Base-by-base conservation (phyloP, 2,888 invertebrate genomes). In the Operophtera brumata region DNA sequence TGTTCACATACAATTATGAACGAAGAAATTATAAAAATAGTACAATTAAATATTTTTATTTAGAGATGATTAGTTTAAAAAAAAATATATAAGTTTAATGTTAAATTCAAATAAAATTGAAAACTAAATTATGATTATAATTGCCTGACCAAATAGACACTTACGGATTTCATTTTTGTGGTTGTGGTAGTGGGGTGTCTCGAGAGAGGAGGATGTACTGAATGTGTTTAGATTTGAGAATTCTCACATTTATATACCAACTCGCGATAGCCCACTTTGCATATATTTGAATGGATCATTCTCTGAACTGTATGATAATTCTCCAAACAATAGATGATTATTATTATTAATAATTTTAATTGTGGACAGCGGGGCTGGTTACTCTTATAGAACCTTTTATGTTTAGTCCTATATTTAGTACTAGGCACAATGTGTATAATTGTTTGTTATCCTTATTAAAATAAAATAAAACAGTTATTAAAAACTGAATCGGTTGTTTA, bases 101-200 rank as follows among this genome's bases (percentile, higher is more conserved):
- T 6, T 9, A 30, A 10, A n/a, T 6, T 30, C 2, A 30, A 30
- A 30, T 30, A 30, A 30, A 30, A 3, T 10, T n/a, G 3, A 12
- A 1, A 11, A 13, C 8, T 36, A 13, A 8, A 36, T 13, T 6
- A 7, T 36, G 20, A 4, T 13, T 11, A 7, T 8, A 2, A 13
- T 36, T 6, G 8, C 13, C 1, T 13, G 36, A 4, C 36, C 7
- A 36, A 8, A 14, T 41, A 20, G 11, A 12, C 51, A 84, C 84
- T 85, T 72, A 84, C 84, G 64, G 75, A 79, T 80, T 82, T 82
- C 84, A 85, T 85, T 66, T 77, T 81, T 59, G 55, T 45, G 52
- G 67, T 14, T 61, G 57, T 62, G 44, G 57, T 59, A 67, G 65
- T 65, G 69, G 67, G 59, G 64, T 47, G 61, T 52, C 56, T 62